Evolutionary conservation across 2,888 invertebrate species (phyloP).

Genomic region (Eulithis prunata): DNA sequence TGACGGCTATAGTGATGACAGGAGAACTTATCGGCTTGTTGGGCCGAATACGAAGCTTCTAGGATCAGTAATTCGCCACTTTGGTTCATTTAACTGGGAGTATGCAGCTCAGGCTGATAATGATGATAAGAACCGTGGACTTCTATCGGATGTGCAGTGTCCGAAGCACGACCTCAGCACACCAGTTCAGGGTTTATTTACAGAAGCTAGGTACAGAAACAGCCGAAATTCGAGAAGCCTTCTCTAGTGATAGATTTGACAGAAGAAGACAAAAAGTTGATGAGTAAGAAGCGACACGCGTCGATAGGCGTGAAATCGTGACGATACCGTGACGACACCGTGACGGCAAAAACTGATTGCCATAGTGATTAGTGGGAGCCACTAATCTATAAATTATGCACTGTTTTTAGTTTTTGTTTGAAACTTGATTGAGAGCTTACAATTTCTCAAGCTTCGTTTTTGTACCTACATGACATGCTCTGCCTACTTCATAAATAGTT

Average conservation of each 20-base stretch:
- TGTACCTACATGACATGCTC: constrained; percentile 1
- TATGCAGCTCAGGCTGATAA: too few species aligned
- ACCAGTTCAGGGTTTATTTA: neutral
- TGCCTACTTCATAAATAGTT: neutral
- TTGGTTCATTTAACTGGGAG: too few species aligned
- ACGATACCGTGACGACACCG: constrained; percentile 42
- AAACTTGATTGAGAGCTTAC: constrained; percentile 13
- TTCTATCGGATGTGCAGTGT: too few species aligned
- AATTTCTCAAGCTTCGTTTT: neutral
- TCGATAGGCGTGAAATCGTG: constrained; percentile 29
- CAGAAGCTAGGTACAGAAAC: neutral
- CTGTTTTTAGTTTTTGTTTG: constrained; percentile 19
- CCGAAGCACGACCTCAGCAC: too few species aligned
- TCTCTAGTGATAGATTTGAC: neutral
- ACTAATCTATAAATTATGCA: constrained; percentile 30
- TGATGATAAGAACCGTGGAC: too few species aligned
- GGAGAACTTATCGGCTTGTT: too few species aligned
- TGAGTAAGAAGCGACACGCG: constrained; percentile 33
- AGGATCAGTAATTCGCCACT: too few species aligned
- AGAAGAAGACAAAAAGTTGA: constrained; percentile 19
- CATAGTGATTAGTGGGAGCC: constrained; percentile 21
- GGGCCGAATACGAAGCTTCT: too few species aligned
- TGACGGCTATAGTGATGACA: too few species aligned
- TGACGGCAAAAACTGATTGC: constrained; percentile 30
- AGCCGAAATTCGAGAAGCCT: neutral